These are phyloP conservation scores for Beroe forskalii DNA, from an alignment of 37 sponge, comb jelly and placozoan genomes.

Conservation along the genomic window DNA sequence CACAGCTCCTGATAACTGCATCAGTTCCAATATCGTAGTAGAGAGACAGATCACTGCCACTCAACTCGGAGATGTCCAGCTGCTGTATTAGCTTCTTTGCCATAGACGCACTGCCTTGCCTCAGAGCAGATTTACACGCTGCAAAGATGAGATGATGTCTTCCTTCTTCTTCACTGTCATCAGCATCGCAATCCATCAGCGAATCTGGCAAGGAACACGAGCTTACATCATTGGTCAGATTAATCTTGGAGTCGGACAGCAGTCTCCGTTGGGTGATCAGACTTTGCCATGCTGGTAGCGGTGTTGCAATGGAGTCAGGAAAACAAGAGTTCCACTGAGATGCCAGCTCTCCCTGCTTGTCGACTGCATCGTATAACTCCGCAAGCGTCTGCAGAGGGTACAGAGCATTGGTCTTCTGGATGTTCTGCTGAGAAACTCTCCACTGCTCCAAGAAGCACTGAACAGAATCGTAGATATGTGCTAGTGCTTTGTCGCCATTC, in stretches of 20 bases:
- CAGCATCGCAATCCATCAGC: neutral
- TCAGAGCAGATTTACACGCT: slow-evolving; percentile 1
- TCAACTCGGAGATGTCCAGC: neutral
- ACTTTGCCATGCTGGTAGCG: neutral
- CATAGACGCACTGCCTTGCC: neutral
- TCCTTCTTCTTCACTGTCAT: neutral
- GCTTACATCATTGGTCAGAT: neutral
- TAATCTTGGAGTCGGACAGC: neutral
- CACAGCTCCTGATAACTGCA: neutral
- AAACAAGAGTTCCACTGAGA: neutral
- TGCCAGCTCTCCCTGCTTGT: neutral
- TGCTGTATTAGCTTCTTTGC: neutral
- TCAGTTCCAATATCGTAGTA: slow-evolving; percentile 36
- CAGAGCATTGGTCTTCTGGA: neutral
- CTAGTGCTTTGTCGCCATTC: slow-evolving; percentile 1
- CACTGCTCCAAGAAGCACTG: neutral
- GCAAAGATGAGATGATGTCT: neutral
- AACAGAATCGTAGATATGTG: slow-evolving; percentile 1
- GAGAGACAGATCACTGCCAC: neutral
- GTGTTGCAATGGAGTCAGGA: neutral
- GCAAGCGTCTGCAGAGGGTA: neutral
- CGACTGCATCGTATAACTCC: neutral
- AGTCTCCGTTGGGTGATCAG: slow-evolving; percentile 2
- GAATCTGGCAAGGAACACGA: neutral
- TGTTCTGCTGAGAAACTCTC: slow-evolving; percentile 14